Percentiles rank a stretch among this genome's conserved stretches.
Conservation (phyloP, 64 coral and sea anemone genomes). For the Stichodactyla mertensii region DNA sequence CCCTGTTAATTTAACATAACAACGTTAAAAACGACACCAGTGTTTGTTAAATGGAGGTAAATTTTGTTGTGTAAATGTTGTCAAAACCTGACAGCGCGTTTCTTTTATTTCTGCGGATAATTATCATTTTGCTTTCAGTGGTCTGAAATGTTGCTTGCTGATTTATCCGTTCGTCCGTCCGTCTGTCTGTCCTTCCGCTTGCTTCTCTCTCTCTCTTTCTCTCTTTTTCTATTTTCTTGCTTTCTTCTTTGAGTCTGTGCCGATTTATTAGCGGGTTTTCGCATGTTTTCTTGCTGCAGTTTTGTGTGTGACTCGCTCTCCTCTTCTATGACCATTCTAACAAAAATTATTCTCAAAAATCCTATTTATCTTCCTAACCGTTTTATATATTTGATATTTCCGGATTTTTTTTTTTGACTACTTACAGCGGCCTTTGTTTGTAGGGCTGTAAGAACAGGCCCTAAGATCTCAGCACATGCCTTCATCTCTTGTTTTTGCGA, state of each 20-base stretch:
- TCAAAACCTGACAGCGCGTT: too few species aligned
- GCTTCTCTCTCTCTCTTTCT: neutral
- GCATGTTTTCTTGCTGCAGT: neutral
- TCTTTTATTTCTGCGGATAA: neutral
- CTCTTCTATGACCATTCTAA: neutral
- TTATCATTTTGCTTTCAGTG: neutral
- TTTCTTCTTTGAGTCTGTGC: neutral
- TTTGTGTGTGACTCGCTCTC: neutral
- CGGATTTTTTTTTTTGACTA: neutral
- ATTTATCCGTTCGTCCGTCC: too few species aligned
- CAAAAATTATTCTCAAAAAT: too few species aligned
- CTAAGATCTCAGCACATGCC: conserved; percentile 70
- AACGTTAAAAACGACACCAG: too few species aligned
- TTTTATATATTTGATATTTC: too few species aligned
- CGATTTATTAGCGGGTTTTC: too few species aligned
- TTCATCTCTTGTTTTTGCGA: conserved; percentile 84
- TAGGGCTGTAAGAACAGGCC: conserved; percentile 60
- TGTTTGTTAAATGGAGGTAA: too few species aligned
- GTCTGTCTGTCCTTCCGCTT: too few species aligned
- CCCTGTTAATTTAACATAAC: conserved; percentile 19
- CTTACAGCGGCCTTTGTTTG: conserved; percentile 47
- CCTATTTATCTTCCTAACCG: too few species aligned
- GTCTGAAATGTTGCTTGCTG: too few species aligned
- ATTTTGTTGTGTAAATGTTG: too few species aligned
- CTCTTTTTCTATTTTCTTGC: neutral